A percentile compares a stretch with the other conserved stretches of the same genome.
phyloP scores from a whole-genome alignment of 1,140 invertebrate genomes.

The Halyomorpha halys region DNA sequence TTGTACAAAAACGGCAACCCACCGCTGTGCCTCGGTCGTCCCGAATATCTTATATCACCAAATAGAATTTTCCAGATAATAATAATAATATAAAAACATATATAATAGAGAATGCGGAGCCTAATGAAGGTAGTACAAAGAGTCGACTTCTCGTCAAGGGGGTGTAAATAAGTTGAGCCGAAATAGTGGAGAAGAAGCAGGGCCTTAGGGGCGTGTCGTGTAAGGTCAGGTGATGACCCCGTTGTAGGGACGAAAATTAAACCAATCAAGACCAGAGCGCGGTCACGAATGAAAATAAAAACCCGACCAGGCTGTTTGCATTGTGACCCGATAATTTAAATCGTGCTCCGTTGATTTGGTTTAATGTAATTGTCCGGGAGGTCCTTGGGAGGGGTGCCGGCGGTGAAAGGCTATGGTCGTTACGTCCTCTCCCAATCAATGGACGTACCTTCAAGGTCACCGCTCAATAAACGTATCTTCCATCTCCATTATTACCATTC shows the following conservation, averaged over 20 bases:
- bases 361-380: conserved; percentile 8
- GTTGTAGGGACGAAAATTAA: not conserved
- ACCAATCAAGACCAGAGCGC: conserved; percentile 5
- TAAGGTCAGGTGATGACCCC: conserved; percentile 2
- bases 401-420: not conserved
- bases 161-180: no score
- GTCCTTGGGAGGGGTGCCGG: conserved; percentile 1
- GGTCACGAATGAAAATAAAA: conserved; percentile 1
- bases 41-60: no score
- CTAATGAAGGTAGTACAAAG: no score
- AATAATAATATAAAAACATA: no score
- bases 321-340: conserved; percentile 11
- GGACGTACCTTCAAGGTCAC: not conserved
- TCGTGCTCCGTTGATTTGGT: conserved; percentile 7
- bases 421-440: not conserved
- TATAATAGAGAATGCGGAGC: no score
- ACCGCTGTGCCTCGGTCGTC: no score
- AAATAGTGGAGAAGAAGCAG: not conserved
- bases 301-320: conserved; percentile 6
- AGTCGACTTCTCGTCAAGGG: no score
- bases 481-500: no score
- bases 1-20: no score
- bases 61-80: no score
- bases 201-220: not conserved
- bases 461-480: no score